Percentiles rank a stretch among this genome's conserved stretches.
Evolutionary conservation across 1,140 invertebrate genomes (phyloP).

Genomic region (Pogonognathellus flavescens): DNA sequence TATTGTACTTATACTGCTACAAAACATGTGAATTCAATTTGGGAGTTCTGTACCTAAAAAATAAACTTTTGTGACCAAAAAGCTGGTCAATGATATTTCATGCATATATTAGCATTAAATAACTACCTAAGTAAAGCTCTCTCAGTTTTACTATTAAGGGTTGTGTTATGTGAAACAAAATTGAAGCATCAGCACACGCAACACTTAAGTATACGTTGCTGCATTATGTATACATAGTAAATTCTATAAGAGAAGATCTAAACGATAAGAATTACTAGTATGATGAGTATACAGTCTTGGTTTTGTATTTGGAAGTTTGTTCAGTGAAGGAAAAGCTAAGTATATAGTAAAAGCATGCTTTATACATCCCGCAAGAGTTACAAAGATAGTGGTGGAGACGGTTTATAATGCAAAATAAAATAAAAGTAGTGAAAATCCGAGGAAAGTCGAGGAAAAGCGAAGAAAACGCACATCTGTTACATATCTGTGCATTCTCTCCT

Average conservation of each 20-base stretch:
- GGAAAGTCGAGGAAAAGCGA: conserved; percentile 21
- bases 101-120: conserved; percentile 52
- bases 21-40: conserved; percentile 23
- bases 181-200: too few species aligned
- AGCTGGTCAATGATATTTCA: conserved; percentile 52
- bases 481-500: conserved; percentile 22
- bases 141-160: background rate
- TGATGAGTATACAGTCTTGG: too few species aligned
- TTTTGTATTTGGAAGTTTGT: background rate
- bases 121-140: background rate
- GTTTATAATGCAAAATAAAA: conserved; percentile 51
- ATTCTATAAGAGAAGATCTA: too few species aligned
- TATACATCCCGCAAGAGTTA: too few species aligned
- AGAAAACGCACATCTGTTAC: conserved; percentile 31
- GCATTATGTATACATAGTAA: too few species aligned
- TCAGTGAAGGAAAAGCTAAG: conserved; percentile 18
- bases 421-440: conserved; percentile 35
- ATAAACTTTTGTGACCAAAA: conserved; percentile 24
- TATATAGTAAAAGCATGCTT: background rate
- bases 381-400: too few species aligned
- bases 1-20: background rate
- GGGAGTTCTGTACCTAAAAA: conserved; percentile 1
- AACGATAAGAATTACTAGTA: too few species aligned
- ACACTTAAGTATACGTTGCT: too few species aligned
- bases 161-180: too few species aligned